phyloP scores from a whole-genome alignment of 2,888 invertebrate genomes.

The Lepidocyrtoides sp. region DNA sequence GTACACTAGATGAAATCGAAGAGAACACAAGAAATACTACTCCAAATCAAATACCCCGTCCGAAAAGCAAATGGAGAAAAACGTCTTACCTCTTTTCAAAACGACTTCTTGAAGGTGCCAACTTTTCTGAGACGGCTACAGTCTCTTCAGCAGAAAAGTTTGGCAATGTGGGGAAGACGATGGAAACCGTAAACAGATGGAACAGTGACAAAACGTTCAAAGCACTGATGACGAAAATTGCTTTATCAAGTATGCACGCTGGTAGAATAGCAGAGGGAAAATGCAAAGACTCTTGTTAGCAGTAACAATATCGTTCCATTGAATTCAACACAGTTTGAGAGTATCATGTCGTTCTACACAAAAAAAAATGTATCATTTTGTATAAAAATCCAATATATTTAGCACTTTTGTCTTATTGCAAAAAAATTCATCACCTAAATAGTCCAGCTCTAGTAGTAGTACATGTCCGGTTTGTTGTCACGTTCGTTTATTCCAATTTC shows the following conservation, averaged over 20 bases:
- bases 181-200: not conserved
- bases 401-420: not conserved
- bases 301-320: conserved; percentile 52
- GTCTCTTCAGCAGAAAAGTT: not conserved
- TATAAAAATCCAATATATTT: not conserved
- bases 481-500: conserved; percentile 2
- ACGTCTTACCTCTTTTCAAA: conserved; percentile 40
- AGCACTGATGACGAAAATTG: conserved; percentile 21
- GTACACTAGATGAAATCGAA: not conserved
- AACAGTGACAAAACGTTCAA: conserved; percentile 2
- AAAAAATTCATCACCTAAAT: conserved; percentile 4
- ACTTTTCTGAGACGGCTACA: conserved; percentile 6
- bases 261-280: conserved; percentile 1
- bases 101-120: conserved; percentile 16
- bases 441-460: not conserved
- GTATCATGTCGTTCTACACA: not conserved
- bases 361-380: not conserved
- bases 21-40: not conserved
- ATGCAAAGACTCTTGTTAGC: conserved; percentile 65
- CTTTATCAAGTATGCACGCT: conserved; percentile 65
- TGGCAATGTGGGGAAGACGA: conserved; percentile 14
- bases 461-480: not conserved
- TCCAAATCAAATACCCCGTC: no score
- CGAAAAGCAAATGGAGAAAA: conserved; percentile 3
- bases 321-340: not conserved